phyloP scores from a whole-genome alignment of 1,140 invertebrate species.

The Drosophila nigromelanica region DNA sequence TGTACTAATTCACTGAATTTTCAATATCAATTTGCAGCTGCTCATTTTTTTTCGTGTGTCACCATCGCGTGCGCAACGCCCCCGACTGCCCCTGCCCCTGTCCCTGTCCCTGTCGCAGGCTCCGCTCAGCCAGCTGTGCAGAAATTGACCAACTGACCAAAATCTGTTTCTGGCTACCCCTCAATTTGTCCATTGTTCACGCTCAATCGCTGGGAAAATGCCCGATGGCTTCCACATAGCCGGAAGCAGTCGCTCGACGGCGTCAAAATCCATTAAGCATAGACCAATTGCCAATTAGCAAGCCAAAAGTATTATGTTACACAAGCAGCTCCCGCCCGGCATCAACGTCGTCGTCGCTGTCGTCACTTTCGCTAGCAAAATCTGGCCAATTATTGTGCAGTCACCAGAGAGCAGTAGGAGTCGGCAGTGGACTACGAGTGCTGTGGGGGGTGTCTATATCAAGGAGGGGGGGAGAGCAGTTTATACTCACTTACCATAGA shows the following conservation, averaged over 20 bases:
- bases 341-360: neutral
- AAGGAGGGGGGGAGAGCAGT: neutral
- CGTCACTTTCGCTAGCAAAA: slow-evolving; percentile 73
- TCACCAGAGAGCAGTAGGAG: neutral
- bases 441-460: neutral
- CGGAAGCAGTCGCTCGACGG: slow-evolving; percentile 51
- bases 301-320: slow-evolving; percentile 62
- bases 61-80: neutral
- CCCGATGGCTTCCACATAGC: slow-evolving; percentile 3
- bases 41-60: neutral
- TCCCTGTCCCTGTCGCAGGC: neutral
- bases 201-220: slow-evolving; percentile 63
- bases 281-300: slow-evolving; percentile 68
- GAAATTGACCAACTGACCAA: slow-evolving; percentile 74
- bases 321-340: slow-evolving; percentile 17
- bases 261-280: slow-evolving; percentile 73
- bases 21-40: slow-evolving; percentile 9
- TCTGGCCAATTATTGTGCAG: slow-evolving; percentile 65
- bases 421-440: neutral
- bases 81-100: too few species aligned
- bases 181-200: slow-evolving; percentile 50
- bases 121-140: slow-evolving; percentile 37
- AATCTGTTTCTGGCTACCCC: slow-evolving; percentile 35
- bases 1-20: slow-evolving; percentile 6
- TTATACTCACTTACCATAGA: slow-evolving; percentile 49